Conservation (phyloP, 2,113 vertebrate genomes). For the Gnathonemus longibarbis region DNA sequence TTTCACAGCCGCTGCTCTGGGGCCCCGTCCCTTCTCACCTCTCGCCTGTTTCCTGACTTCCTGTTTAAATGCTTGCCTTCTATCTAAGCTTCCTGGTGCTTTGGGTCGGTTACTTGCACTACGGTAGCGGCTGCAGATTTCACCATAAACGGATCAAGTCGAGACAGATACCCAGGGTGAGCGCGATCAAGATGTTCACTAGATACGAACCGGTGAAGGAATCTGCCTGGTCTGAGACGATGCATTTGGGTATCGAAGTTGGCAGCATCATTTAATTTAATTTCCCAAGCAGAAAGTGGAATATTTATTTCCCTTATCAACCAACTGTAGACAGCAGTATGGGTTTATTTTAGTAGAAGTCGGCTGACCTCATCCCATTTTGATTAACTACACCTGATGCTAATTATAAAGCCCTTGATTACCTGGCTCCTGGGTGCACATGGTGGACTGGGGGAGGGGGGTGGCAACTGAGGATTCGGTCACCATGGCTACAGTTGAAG, state of each 20-base stretch:
- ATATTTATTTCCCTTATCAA: background rate
- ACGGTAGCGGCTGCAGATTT: background rate
- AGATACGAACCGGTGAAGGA: background rate
- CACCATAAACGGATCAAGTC: background rate
- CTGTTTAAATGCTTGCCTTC: background rate
- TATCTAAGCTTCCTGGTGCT: background rate
- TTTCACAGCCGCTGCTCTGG: conserved; percentile 50
- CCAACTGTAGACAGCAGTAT: background rate
- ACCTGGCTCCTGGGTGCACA: background rate
- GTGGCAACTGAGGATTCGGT: background rate
- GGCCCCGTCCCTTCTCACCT: background rate
- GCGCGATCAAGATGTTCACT: background rate
- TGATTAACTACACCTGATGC: background rate
- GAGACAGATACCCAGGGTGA: background rate
- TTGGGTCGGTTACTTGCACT: background rate
- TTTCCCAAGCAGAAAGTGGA: background rate
- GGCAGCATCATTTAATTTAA: background rate
- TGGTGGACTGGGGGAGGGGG: background rate
- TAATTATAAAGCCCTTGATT: background rate
- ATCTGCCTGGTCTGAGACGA: background rate
- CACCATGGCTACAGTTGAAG: background rate
- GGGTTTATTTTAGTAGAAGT: background rate
- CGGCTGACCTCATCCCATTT: background rate
- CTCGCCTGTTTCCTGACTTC: background rate
- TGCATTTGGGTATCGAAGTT: background rate